Evolutionary conservation across 2,113 vertebrate genomes (phyloP), one percentile per base, ranked within the genome.

Genomic region (Callipepla californica): DNA sequence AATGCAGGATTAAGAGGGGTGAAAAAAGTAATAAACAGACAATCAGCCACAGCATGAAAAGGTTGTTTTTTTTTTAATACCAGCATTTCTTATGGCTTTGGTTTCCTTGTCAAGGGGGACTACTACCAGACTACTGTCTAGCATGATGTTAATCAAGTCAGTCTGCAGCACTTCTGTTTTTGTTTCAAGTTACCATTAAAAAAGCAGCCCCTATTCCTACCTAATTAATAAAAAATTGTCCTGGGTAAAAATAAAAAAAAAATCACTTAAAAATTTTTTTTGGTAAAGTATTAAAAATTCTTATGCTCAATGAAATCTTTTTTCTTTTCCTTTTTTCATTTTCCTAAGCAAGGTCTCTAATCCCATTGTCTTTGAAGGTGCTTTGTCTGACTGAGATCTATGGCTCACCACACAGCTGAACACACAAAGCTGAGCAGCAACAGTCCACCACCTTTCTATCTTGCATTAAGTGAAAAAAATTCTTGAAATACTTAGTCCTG

Each of bases 51-150:
- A 73, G 74, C 32, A 67, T 38, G 13, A 92, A 76, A 32, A 48
- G 11, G 40, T 40, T 40, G 40, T 51, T 82, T 95, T 82, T 96
- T 22, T 40, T 69, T 36, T 69, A 57, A 57, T 57, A 57, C 30
- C 55, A 57, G 30, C 84, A 68, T 83, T 93, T 80, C 61, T 94
- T 63, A 50, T 84, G 63, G 63, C 80, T 96, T 96, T 93, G 70
- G 81, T 93, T 85, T 96, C 82, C 59, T 58, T 63, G 81, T 69
- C 45, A 87, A 87, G 59, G 70, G 13, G 30, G 30, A 83, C 40
- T 40, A 40, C 40, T 40, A n/a, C 48, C 25, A 85, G 40, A 82
- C 3, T 80, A 14, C 5, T 20, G 6, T 61, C 67, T 84, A 76
- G 28, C 30, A 59, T 0, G 2, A 61, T 15, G 17, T 13, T 63